Evolutionary conservation across 2,113 vertebrate species (phyloP).

Genomic region (Cranoglanis bouderius): DNA sequence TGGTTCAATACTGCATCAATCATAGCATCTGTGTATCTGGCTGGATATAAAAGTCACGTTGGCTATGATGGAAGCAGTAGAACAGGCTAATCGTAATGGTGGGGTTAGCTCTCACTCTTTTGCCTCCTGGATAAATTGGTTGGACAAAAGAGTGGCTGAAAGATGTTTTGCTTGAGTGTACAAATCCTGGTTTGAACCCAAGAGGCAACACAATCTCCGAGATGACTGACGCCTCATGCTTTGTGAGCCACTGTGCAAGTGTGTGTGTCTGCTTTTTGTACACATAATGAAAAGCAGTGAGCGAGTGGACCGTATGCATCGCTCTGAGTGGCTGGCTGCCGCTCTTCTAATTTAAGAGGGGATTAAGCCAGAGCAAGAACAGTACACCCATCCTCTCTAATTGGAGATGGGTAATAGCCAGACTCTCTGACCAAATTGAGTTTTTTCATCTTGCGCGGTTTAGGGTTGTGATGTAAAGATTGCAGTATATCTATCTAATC

Average conservation of each 20-base stretch:
- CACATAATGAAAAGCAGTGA: slow-evolving; percentile 65
- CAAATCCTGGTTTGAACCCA: slow-evolving; percentile 59
- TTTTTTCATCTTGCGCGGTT: slow-evolving; percentile 48
- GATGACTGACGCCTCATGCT: slow-evolving; percentile 48
- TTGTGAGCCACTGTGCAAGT: slow-evolving; percentile 36
- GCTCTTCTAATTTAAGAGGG: slow-evolving; percentile 65
- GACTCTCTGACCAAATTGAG: slow-evolving; percentile 41
- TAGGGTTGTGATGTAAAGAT: slow-evolving; percentile 26
- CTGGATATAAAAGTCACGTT: slow-evolving; percentile 13
- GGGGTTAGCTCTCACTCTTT: slow-evolving; percentile 26
- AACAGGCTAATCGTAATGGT: slow-evolving; percentile 9
- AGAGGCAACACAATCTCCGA: slow-evolving; percentile 40
- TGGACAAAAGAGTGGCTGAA: slow-evolving; percentile 40
- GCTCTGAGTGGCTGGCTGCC: slow-evolving; percentile 52
- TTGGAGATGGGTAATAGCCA: slow-evolving; percentile 69
- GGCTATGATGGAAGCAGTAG: neutral
- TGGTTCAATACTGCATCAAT: neutral
- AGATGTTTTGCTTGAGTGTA: slow-evolving; percentile 62
- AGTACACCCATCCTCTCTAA: slow-evolving; percentile 64
- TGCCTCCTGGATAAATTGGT: slow-evolving; percentile 52
- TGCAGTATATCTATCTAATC: slow-evolving; percentile 32
- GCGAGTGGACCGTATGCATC: slow-evolving; percentile 62
- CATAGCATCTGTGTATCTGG: neutral
- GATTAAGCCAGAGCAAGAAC: slow-evolving; percentile 64
- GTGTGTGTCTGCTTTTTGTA: slow-evolving; percentile 51